phyloP scores from a whole-genome alignment of 1,140 invertebrate genomes.

The Ostrea denselamellosa region DNA sequence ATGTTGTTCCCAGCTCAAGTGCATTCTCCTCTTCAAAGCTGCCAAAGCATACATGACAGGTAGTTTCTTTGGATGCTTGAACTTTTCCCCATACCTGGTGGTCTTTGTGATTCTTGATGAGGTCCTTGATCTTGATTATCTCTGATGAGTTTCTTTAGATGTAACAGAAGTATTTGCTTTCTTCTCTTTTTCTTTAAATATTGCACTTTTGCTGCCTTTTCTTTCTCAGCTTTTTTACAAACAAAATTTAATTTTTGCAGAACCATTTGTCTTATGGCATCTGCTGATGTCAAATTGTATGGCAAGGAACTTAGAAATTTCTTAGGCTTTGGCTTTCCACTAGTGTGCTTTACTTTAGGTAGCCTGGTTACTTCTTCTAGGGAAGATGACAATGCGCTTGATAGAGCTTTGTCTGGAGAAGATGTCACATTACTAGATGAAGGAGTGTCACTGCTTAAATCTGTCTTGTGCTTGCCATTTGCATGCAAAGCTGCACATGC shows the following conservation, averaged over 20 bases:
- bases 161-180: background rate
- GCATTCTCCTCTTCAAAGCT: no score
- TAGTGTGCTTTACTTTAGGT: background rate
- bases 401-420: background rate
- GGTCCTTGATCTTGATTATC: background rate
- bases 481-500: background rate
- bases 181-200: background rate
- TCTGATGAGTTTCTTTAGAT: background rate
- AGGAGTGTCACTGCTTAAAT: background rate
- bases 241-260: background rate
- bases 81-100: no score
- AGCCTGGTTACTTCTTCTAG: background rate
- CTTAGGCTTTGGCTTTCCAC: background rate
- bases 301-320: background rate
- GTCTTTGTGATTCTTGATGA: background rate
- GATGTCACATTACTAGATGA: background rate
- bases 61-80: no score
- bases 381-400: background rate
- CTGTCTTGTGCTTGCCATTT: background rate
- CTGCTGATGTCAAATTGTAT: background rate
- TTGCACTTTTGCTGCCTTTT: background rate
- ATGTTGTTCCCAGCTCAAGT: no score
- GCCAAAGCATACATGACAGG: no score
- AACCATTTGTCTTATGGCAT: background rate
- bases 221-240: background rate